These are phyloP conservation scores for Pterocles burchelli DNA, from an alignment of 2,113 vertebrate species.

Conservation along the genomic window DNA sequence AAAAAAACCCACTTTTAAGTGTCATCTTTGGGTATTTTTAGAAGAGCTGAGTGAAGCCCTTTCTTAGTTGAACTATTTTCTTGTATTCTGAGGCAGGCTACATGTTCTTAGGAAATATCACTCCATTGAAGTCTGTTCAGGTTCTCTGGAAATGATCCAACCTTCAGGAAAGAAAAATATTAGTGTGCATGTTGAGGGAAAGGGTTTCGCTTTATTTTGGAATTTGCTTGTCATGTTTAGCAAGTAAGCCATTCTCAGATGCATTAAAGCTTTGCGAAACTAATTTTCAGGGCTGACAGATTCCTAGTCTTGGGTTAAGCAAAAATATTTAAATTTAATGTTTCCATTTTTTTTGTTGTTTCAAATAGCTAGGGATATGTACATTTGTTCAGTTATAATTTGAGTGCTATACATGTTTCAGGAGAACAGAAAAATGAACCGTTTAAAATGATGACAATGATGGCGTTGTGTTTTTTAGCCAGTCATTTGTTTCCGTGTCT, in stretches of 20 bases:
- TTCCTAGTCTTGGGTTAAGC: constrained; percentile 19
- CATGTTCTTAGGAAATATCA: neutral
- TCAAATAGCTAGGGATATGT: neutral
- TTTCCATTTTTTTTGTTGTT: neutral
- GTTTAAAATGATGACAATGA: neutral
- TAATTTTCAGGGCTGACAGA: constrained; percentile 33
- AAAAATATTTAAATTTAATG: neutral
- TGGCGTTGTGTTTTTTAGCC: fast-evolving
- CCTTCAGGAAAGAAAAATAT: constrained; percentile 56
- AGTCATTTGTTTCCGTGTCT: neutral
- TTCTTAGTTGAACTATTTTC: constrained; percentile 5
- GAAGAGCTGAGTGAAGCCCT: neutral
- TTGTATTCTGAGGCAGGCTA: neutral
- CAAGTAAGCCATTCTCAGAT: constrained; percentile 33
- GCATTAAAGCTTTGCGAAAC: constrained; percentile 22
- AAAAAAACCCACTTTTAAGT: neutral
- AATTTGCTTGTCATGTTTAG: constrained; percentile 40
- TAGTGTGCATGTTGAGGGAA: neutral
- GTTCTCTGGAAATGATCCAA: constrained; percentile 51
- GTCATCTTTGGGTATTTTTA: constrained; percentile 2
- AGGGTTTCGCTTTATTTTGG: constrained; percentile 15
- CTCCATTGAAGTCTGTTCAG: constrained; percentile 32
- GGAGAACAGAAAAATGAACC: neutral
- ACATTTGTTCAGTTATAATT: neutral
- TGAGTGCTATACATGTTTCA: neutral